Conservation (phyloP, 1,140 invertebrate genomes). For the Eriocheir sinensis region DNA sequence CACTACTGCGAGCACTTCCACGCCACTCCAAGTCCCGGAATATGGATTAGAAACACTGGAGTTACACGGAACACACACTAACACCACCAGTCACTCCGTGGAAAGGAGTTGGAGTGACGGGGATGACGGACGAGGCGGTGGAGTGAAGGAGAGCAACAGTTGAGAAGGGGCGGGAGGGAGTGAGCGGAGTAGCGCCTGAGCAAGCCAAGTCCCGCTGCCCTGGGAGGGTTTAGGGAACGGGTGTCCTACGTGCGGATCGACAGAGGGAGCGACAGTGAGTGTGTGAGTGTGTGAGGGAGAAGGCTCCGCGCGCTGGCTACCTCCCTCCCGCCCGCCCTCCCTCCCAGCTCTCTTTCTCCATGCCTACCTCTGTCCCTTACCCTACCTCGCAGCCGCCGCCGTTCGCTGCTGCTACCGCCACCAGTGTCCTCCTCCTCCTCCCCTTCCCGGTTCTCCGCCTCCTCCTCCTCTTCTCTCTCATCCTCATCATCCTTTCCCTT, state of each 20-base stretch:
- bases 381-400: background rate
- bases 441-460: background rate
- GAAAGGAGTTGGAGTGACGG: background rate
- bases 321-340: background rate
- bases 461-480: background rate
- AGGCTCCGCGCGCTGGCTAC: background rate
- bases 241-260: constrained; percentile 11
- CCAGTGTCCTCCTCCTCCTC: background rate
- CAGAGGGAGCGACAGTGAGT: constrained; percentile 19
- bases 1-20: background rate
- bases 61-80: background rate
- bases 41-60: background rate
- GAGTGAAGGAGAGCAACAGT: background rate
- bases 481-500: background rate
- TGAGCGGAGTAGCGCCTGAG: background rate
- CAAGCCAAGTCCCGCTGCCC: constrained; percentile 17
- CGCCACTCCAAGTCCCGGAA: background rate
- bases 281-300: constrained; percentile 20
- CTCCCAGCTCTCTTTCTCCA: background rate
- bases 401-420: background rate
- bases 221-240: constrained; percentile 9
- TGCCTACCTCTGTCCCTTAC: background rate
- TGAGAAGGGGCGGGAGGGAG: background rate
- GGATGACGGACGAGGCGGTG: background rate
- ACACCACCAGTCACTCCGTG: background rate